A percentile compares a stretch with the other conserved stretches of the same genome.
These are phyloP conservation scores for Hylomyscus alleni DNA, from an alignment of 2,797 vertebrate species.

Conservation along the genomic window DNA sequence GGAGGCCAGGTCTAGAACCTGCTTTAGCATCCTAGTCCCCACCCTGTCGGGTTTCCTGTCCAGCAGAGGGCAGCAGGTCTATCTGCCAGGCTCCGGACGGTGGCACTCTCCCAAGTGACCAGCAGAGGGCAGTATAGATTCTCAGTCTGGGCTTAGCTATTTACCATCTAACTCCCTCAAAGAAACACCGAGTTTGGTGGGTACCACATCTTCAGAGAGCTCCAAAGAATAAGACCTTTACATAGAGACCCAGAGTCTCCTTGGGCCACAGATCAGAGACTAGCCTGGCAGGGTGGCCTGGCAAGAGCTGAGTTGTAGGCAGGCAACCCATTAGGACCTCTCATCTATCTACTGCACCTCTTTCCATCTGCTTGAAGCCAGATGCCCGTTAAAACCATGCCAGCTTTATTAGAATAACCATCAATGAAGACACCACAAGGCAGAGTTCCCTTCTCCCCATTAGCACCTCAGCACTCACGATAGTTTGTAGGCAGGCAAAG, in stretches of 20 bases:
- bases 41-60: constrained; percentile 40
- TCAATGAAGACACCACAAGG: not conserved
- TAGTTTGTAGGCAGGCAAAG: not conserved
- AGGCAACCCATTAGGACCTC: not conserved
- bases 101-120: not conserved
- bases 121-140: constrained; percentile 74
- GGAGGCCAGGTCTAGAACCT: not conserved
- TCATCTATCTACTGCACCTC: not conserved
- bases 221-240: not conserved
- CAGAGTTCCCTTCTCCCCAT: not conserved
- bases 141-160: not conserved
- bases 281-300: not conserved
- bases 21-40: constrained; percentile 30
- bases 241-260: not conserved
- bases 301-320: not conserved
- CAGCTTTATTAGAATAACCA: not conserved
- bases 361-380: constrained; percentile 45
- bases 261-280: not conserved
- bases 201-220: constrained; percentile 12
- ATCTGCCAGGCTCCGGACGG: not conserved
- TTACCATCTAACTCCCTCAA: not conserved
- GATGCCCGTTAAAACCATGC: not conserved
- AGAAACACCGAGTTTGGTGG: not conserved
- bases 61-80: constrained; percentile 78
- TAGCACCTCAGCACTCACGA: not conserved